Evolutionary conservation across 2,888 invertebrate genomes (phyloP).

Genomic region (Octodonta nipae): DNA sequence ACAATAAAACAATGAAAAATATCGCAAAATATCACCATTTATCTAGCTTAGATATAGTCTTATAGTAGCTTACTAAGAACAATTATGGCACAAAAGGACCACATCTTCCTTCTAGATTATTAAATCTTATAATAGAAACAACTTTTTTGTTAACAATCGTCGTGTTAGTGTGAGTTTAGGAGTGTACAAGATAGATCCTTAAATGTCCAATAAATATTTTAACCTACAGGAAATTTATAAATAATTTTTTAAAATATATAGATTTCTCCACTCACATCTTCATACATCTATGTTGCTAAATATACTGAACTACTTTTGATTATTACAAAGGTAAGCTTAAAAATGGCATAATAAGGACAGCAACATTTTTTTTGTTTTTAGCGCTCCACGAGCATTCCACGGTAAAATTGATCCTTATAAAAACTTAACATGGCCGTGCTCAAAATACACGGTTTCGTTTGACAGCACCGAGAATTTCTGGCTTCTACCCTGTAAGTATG

Average conservation of each 20-base stretch:
- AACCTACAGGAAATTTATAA: no score
- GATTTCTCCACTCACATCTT: slow-evolving; percentile 12
- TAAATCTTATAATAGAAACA: slow-evolving; percentile 10
- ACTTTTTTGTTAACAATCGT: no score
- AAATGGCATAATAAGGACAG: slow-evolving; percentile 24
- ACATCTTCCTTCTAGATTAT: slow-evolving; percentile 3
- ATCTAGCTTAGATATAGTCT: slow-evolving; percentile 10
- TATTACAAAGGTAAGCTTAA: slow-evolving; percentile 22
- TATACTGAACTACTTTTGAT: slow-evolving; percentile 18
- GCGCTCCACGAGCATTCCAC: no score
- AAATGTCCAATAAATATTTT: no score
- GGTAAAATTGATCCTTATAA: slow-evolving; percentile 13
- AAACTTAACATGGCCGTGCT: slow-evolving; percentile 13
- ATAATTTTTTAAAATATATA: slow-evolving; percentile 5
- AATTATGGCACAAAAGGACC: neutral
- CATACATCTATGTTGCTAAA: slow-evolving; percentile 15
- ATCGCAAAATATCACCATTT: neutral
- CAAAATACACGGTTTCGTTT: slow-evolving; percentile 9
- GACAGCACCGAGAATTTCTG: slow-evolving; percentile 17
- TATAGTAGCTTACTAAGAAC: slow-evolving; percentile 8
- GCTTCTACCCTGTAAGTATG: slow-evolving; percentile 27
- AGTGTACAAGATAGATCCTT: no score
- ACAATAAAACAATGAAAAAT: neutral
- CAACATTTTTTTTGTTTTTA: slow-evolving; percentile 16
- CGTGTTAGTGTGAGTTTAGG: no score